Evolutionary conservation across 2,888 invertebrate genomes (phyloP).

Genomic region (Meliscaeva auricollis): DNA sequence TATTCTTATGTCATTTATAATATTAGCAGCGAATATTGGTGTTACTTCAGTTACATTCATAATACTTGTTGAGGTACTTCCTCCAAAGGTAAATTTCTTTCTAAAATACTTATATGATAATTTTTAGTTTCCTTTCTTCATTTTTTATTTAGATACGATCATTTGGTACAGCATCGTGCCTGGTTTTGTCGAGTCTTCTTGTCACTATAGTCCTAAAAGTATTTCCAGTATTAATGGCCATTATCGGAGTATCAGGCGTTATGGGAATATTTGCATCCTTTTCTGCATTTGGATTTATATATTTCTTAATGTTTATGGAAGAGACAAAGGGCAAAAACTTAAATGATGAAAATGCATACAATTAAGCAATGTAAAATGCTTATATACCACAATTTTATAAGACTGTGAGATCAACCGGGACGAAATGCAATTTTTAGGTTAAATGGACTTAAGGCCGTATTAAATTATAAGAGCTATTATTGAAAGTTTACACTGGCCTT

Average conservation of each 20-base stretch:
- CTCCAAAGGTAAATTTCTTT: constrained; percentile 79
- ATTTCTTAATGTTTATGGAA: constrained; percentile 79
- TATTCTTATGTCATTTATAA: constrained; percentile 79
- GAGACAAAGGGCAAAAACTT: constrained; percentile 82
- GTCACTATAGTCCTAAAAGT: constrained; percentile 80
- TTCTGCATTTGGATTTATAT: constrained; percentile 79
- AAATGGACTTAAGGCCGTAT: no score
- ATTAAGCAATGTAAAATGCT: no score
- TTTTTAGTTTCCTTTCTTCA: not conserved
- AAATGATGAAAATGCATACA: constrained; percentile 77
- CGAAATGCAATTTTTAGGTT: no score
- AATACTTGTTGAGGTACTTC: constrained; percentile 81
- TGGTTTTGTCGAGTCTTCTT: constrained; percentile 78
- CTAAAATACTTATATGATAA: not conserved
- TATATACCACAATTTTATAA: no score
- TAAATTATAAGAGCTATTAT: no score
- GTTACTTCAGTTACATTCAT: constrained; percentile 81
- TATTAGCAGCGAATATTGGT: constrained; percentile 81
- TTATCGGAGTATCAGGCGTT: constrained; percentile 79
- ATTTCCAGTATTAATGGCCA: constrained; percentile 80
- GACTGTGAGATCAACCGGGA: no score
- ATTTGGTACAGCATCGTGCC: constrained; percentile 78
- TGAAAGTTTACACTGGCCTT: no score
- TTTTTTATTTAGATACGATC: constrained; percentile 80
- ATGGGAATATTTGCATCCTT: constrained; percentile 81